Base-by-base conservation (phyloP, 2,113 vertebrate genomes). In the Micromys minutus region DNA sequence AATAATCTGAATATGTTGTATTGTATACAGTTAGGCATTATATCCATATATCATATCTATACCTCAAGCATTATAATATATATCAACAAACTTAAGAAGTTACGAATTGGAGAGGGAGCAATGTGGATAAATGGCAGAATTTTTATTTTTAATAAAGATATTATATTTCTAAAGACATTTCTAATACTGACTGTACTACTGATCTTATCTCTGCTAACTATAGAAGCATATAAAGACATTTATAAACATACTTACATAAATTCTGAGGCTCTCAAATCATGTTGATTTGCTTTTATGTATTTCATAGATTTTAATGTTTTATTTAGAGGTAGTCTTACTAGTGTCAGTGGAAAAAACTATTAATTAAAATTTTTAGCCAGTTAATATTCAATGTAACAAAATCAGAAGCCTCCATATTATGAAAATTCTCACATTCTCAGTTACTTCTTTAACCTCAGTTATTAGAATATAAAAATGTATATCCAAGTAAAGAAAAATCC, bases 241-340 rank as follows among this genome's bases (percentile, higher is more conserved):
- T n/a, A 7, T 39, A 57, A 89, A 42, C 45, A 36, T 5, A 57
- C 61, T 91, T 39, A 80, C 29, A 86, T 81, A 45, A 52, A 34
- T 34, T 50, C 34, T 50, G 75, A 77, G 47, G 16, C 34, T 34
- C 75, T 77, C 26, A 52, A 36, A 8, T 15, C 31, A 79, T 79
- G 17, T 36, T 52, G 0, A 86, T 69, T 91, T 87, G 13, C 39
- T 85, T 90, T 52, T 75, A 75, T 61, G 6, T 29, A 75, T 24
- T 15, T 67, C 86, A n/a, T 34, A 92, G 88, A 91, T 92, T 57
- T 74, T 42, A 57, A 71, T 50, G 75, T 79, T 93, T 87, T 87
- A 93, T 94, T 90, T 89, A 65, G 26, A 86, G n/a, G n/a, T 55
- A 72, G 11, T 59, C 31, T 71, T 84, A 6, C 71, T 69, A 47